phyloP scores from a whole-genome alignment of 2,797 vertebrate genomes.

The Enoplosus armatus region DNA sequence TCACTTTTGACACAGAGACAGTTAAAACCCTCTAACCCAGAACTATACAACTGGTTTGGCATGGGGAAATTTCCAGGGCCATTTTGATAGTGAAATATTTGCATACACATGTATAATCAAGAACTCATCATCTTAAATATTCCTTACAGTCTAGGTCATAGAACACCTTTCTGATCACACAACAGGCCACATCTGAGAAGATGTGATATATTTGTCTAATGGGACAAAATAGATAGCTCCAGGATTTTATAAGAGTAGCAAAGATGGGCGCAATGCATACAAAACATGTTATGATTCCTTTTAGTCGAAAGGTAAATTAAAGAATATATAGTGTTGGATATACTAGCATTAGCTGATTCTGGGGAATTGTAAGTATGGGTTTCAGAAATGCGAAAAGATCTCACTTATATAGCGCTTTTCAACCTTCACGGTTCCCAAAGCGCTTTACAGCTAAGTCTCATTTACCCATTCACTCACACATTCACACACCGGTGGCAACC shows the following conservation, averaged over 20 bases:
- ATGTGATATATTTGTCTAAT: neutral
- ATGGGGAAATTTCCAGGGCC: neutral
- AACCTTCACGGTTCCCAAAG: too few relatives aligned
- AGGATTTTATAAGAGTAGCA: neutral
- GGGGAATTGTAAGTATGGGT: neutral
- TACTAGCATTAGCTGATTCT: neutral
- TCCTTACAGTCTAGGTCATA: neutral
- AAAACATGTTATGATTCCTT: neutral
- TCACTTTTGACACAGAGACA: neutral
- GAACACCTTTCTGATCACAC: neutral
- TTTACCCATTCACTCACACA: too few relatives aligned
- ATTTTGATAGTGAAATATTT: neutral
- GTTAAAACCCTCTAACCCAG: neutral
- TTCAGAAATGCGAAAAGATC: neutral
- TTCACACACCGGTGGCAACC: too few relatives aligned
- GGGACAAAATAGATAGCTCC: neutral
- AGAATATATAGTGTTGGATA: neutral
- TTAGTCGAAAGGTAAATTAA: neutral
- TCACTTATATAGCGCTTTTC: too few relatives aligned
- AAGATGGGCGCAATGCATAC: neutral
- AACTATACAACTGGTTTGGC: neutral
- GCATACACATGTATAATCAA: neutral
- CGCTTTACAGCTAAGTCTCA: too few relatives aligned
- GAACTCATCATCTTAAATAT: neutral
- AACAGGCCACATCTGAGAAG: neutral